These are phyloP conservation scores for Grammomys dolichurus DNA, from an alignment of 2,113 vertebrate genomes.

Conservation along the genomic window DNA sequence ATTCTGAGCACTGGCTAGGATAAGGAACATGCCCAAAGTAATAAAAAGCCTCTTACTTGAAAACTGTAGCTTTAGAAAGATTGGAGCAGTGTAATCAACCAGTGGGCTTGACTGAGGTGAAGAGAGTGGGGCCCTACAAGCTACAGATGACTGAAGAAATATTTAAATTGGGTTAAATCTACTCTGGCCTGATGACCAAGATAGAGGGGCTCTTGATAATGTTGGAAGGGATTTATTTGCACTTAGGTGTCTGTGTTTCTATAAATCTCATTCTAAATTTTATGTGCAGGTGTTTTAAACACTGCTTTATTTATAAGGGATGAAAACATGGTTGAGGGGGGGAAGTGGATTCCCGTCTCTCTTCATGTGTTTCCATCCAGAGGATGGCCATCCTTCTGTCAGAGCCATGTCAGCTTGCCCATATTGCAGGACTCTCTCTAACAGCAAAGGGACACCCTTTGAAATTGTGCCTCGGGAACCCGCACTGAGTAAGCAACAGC, in stretches of 20 bases:
- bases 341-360: neutral
- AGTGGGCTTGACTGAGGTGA: conserved; percentile 59
- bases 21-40: conserved; percentile 74
- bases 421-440: neutral
- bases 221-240: conserved; percentile 59
- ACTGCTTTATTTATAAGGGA: conserved; percentile 49
- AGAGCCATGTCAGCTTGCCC: conserved; percentile 12
- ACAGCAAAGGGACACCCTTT: neutral
- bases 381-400: neutral
- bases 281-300: conserved; percentile 43
- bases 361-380: neutral
- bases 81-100: conserved; percentile 67
- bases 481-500: conserved; percentile 30
- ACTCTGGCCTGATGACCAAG: conserved; percentile 52
- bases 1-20: conserved; percentile 76
- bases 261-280: conserved; percentile 64
- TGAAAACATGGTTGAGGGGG: neutral
- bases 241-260: conserved; percentile 54
- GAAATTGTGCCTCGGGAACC: conserved; percentile 51
- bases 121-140: conserved; percentile 60
- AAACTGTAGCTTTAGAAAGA: conserved; percentile 60
- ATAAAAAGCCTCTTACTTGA: conserved; percentile 73
- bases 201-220: conserved; percentile 55
- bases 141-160: conserved; percentile 65
- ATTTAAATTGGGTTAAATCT: conserved; percentile 59